Conservation (phyloP, 2,113 vertebrate genomes). For the Phaetusa simplex region DNA sequence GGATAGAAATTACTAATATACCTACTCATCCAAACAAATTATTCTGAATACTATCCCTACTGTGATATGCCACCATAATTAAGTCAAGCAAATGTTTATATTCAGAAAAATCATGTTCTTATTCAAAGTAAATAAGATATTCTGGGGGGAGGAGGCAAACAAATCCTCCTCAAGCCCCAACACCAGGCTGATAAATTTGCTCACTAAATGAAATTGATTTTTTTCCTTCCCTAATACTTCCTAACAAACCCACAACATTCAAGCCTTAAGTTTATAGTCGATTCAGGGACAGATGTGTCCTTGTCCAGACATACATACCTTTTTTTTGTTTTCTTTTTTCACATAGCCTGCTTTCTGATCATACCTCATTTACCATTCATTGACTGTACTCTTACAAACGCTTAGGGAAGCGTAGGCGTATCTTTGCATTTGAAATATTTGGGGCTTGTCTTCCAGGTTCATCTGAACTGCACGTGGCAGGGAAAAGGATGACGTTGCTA, state of each 20-base stretch:
- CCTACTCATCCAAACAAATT: not conserved
- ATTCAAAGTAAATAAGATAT: not conserved
- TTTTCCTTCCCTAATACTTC: not conserved
- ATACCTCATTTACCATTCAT: not conserved
- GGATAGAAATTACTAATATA: not conserved
- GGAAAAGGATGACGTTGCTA: not conserved
- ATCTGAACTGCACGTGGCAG: not conserved
- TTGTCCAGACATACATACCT: not conserved
- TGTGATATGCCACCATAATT: not conserved
- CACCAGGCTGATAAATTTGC: not conserved
- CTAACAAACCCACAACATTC: not conserved
- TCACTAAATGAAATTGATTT: not conserved
- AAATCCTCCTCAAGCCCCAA: not conserved
- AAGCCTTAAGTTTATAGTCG: not conserved
- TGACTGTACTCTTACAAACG: not conserved
- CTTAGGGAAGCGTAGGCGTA: not conserved
- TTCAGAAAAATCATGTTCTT: not conserved
- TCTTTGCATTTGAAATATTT: not conserved
- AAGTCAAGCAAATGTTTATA: not conserved
- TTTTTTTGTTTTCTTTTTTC: not conserved
- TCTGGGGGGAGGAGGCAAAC: not conserved
- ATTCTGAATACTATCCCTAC: not conserved
- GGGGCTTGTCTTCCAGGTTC: not conserved
- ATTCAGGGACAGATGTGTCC: not conserved
- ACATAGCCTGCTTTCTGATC: not conserved